These are phyloP conservation scores for Erannis defoliaria DNA, from an alignment of 2,888 invertebrate genomes.

Conservation along the genomic window DNA sequence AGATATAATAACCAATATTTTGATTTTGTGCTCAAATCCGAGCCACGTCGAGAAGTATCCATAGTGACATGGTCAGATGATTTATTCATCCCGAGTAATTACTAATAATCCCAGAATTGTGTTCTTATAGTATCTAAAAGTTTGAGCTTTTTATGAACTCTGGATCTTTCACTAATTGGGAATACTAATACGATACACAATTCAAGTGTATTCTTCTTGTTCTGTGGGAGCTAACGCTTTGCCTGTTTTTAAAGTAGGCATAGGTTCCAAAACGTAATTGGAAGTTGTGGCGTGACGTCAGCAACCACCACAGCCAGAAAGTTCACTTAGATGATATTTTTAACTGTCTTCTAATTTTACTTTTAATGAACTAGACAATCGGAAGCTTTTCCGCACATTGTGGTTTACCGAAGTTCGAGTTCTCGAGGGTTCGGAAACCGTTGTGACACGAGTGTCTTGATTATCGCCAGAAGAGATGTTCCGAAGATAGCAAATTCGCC, in stretches of 20 bases:
- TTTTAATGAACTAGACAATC: slow-evolving; percentile 49
- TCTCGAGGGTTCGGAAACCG: slow-evolving; percentile 42
- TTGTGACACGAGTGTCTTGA: slow-evolving; percentile 47
- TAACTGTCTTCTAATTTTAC: slow-evolving; percentile 49
- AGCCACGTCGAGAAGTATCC: slow-evolving; percentile 4
- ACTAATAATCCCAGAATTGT: slow-evolving; percentile 12
- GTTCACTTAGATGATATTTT: slow-evolving; percentile 44
- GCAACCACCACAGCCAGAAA: slow-evolving; percentile 40
- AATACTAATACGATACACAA: slow-evolving; percentile 30
- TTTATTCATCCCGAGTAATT: slow-evolving; percentile 17
- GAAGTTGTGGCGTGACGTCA: slow-evolving; percentile 38
- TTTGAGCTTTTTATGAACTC: slow-evolving; percentile 12
- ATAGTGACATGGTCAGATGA: slow-evolving; percentile 4
- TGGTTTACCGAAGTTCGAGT: slow-evolving; percentile 49
- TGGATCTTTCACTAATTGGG: slow-evolving; percentile 29
- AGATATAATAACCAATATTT: background rate
- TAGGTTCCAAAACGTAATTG: slow-evolving; percentile 42
- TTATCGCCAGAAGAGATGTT: slow-evolving; percentile 54
- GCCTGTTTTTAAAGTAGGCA: slow-evolving; percentile 43
- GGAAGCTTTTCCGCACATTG: slow-evolving; percentile 46
- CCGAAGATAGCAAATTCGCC: slow-evolving; percentile 59
- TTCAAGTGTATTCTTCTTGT: slow-evolving; percentile 27
- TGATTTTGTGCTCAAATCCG: background rate
- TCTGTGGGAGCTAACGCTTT: slow-evolving; percentile 31
- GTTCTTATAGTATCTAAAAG: slow-evolving; percentile 1